These are phyloP conservation scores for Heteromurus nitidus DNA, from an alignment of 2,888 invertebrate genomes.

Conservation along the genomic window DNA sequence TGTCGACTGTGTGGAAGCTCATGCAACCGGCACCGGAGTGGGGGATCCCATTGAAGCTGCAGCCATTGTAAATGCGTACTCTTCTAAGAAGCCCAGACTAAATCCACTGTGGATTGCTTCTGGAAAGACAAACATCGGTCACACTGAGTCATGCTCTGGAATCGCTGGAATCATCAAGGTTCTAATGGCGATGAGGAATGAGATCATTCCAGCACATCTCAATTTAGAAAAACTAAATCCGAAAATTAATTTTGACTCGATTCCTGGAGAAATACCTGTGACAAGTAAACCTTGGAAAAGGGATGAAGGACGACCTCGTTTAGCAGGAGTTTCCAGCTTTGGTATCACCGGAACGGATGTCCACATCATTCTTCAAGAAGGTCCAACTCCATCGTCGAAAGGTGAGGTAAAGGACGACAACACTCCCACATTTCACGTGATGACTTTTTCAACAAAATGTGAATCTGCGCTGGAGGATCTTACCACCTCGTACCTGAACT, in stretches of 20 bases:
- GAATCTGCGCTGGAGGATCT: not conserved
- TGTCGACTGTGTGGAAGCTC: conserved; percentile 13
- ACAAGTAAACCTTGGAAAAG: conserved; percentile 24
- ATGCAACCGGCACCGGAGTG: conserved; percentile 75
- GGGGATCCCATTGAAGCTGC: conserved; percentile 56
- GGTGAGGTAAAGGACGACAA: not conserved
- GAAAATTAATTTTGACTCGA: conserved; percentile 41
- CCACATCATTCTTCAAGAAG: conserved; percentile 27
- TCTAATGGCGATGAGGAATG: conserved; percentile 46
- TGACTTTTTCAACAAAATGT: not conserved
- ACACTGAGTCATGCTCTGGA: conserved; percentile 59
- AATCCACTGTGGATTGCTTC: conserved; percentile 36
- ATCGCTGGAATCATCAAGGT: conserved; percentile 66
- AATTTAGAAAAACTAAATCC: conserved; percentile 58
- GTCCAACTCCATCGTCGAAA: not conserved
- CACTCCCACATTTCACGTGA: not conserved
- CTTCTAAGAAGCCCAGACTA: too few species aligned
- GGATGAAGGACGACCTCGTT: not conserved
- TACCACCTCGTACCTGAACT: not conserved
- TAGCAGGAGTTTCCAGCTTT: conserved; percentile 3
- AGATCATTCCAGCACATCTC: conserved; percentile 56
- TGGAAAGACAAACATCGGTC: conserved; percentile 65
- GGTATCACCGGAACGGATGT: conserved; percentile 42
- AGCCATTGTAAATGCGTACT: conserved; percentile 32
- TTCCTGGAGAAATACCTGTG: conserved; percentile 57